phyloP scores from a whole-genome alignment of 2,113 vertebrate genomes.

The Pelobates fuscus region DNA sequence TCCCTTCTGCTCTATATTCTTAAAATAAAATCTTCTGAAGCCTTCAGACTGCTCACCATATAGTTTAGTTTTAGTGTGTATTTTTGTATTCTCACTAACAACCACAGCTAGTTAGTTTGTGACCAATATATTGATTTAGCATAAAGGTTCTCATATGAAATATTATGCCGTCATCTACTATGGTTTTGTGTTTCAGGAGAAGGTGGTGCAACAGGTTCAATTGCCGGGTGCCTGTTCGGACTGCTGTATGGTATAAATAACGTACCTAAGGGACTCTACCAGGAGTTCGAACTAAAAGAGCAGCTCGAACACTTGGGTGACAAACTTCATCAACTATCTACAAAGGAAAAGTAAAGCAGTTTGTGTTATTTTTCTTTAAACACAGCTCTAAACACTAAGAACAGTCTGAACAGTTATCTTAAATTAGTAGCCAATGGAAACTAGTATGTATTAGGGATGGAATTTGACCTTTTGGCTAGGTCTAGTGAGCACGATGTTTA shows the following conservation, averaged over 20 bases:
- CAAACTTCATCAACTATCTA: slow-evolving; percentile 78
- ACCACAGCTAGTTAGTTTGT: too few species aligned
- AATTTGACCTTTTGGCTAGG: slow-evolving; percentile 48
- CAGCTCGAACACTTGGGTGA: slow-evolving; percentile 81
- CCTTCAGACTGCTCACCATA: too few species aligned
- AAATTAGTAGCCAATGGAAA: not conserved
- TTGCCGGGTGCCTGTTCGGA: slow-evolving; percentile 89
- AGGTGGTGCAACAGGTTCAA: slow-evolving; percentile 85
- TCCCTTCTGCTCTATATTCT: too few species aligned
- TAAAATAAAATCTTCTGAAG: too few species aligned
- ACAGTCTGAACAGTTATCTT: slow-evolving; percentile 36
- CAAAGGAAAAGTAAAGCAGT: slow-evolving; percentile 81
- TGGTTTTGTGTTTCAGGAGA: slow-evolving; percentile 74
- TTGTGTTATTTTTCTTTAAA: slow-evolving; percentile 60
- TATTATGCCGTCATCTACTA: not conserved
- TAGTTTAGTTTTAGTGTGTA: too few species aligned
- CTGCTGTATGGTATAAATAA: slow-evolving; percentile 79
- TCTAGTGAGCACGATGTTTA: slow-evolving; percentile 3
- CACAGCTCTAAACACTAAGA: slow-evolving; percentile 52
- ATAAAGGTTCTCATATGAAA: too few species aligned
- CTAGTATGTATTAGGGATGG: not conserved
- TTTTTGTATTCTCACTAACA: too few species aligned
- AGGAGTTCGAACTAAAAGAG: slow-evolving; percentile 80
- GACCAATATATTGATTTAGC: too few species aligned
- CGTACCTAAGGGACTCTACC: slow-evolving; percentile 79